Evolutionary conservation across 2,113 vertebrate species (phyloP), one percentile per base, ranked within the genome.

Genomic region (Paraplagusia blochii): DNA sequence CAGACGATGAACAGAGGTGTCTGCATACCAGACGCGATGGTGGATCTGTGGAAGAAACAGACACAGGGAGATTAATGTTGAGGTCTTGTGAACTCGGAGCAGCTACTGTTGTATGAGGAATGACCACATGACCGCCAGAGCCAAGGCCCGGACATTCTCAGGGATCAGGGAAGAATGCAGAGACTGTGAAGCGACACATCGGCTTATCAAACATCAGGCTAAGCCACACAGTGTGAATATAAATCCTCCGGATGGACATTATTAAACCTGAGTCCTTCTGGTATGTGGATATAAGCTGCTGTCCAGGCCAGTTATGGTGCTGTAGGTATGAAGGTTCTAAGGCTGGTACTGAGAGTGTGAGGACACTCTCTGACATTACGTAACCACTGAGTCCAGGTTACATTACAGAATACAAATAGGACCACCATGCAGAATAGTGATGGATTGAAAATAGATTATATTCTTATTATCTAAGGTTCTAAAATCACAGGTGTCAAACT

Each of bases 11-110:
- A 60, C 75, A 61, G 80, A 58, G 71, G 22, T 29, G 22, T 73
- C 66, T 44, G 65, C 88, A 89, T 90, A 85, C 88, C 88, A 89
- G 79, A 85, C 74, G 53, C 65, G 53, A 36, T 17, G 52, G 78
- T 73, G 44, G 76, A 90, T 87, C 90, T 90, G 77, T 42, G 69
- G 78, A 67, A 69, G 53, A n/a, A n/a, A 76, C 53, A 76, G 45
- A 84, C 53, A 85, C 49, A 72, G 58, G 63, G 42, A 74, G 68
- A 75, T 81, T 76, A 78, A 72, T 57, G 66, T 66, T 82, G 55
- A 44, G 75, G 64, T 76, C 63, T 55, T 39, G 60, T 74, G 76
- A 81, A 69, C 71, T 66, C 53, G 8, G 13, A 44, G 45, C 34
- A 47, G 56, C 56, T 55, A 58, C 62, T 63, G 70, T 19, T 53